phyloP scores from a whole-genome alignment of 2,113 vertebrate species.

The Struthio camelus region DNA sequence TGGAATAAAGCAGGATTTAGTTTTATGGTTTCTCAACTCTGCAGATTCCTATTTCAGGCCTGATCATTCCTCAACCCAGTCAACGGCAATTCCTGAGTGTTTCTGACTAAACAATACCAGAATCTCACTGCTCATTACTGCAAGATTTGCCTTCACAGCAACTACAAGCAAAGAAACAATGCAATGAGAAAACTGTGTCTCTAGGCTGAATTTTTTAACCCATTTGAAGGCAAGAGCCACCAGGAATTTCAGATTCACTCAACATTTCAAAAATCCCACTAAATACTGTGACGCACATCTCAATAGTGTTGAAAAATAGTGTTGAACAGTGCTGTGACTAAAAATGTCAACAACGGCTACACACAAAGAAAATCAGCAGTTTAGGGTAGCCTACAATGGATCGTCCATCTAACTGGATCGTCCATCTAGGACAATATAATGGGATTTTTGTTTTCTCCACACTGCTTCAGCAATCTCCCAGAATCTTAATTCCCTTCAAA shows the following conservation, averaged over 20 bases:
- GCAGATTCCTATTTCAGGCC: background rate
- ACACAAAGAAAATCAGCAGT: background rate
- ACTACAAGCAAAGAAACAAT: background rate
- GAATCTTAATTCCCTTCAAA: background rate
- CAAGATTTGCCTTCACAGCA: background rate
- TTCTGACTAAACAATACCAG: background rate
- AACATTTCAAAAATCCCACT: background rate
- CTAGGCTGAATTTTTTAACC: background rate
- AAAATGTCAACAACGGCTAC: background rate
- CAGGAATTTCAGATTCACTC: background rate
- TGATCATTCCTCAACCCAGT: background rate
- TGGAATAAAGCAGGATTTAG: background rate
- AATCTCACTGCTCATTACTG: background rate
- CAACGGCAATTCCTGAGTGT: background rate
- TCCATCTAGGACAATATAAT: background rate
- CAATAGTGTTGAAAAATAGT: background rate
- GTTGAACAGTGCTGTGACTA: background rate
- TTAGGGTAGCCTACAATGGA: background rate
- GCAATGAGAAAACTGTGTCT: background rate
- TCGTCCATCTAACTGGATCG: background rate
- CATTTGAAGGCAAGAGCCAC: background rate
- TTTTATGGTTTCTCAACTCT: background rate
- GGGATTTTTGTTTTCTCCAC: background rate
- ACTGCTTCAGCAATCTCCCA: background rate
- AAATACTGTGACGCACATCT: background rate